Evolutionary conservation across 2,888 invertebrate genomes (phyloP), one percentile per base, ranked within the genome.

Genomic region (Abscondita cerata): DNA sequence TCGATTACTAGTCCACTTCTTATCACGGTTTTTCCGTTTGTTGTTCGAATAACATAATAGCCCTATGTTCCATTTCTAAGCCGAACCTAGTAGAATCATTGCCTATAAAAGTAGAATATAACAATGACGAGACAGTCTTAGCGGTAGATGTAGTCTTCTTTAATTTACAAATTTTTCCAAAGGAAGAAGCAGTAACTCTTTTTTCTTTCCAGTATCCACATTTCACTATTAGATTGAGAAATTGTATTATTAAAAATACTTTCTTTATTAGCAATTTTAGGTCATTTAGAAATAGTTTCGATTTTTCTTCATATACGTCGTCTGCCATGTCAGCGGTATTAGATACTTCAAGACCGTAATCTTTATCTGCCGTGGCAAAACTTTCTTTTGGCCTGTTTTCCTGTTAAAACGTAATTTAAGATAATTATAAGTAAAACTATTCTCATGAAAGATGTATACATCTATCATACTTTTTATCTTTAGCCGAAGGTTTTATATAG

Each of bases 321-420:
- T 15, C 18, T 52, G 18, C 11, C 20, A 31, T 19, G 31, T 12
- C 48, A 18, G 8, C 15, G 3, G 3, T 5, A 18, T 4, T 33
- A 6, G 15, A 19, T 16, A 18, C 52, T 36, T 34, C 33, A n/a
- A 36, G 52, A 52, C 52, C 52, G 15, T 52, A 52, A 34, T 52
- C 13, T 3, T 5, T 12, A 18, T 36, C 52, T 36, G 52, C n/a
- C 19, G 38, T 19, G 11, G 38, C 52, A 52, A 18, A 15, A 8
- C 8, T 36, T 12, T 34, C 18, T 18, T 48, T 48, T 48, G 3
- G 4, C 12, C 4, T 25, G 19, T 20, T 25, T 48, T 16, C 19
- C 31, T 48, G 20, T 1, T 8, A 48, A n/a, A 4, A 25, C 6
- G 25, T 25, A 3, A 36, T 36, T 3, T 6, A 12, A 6, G 11